Evolutionary conservation across 2,797 vertebrate genomes (phyloP).

Genomic region (Cyprinella venusta): DNA sequence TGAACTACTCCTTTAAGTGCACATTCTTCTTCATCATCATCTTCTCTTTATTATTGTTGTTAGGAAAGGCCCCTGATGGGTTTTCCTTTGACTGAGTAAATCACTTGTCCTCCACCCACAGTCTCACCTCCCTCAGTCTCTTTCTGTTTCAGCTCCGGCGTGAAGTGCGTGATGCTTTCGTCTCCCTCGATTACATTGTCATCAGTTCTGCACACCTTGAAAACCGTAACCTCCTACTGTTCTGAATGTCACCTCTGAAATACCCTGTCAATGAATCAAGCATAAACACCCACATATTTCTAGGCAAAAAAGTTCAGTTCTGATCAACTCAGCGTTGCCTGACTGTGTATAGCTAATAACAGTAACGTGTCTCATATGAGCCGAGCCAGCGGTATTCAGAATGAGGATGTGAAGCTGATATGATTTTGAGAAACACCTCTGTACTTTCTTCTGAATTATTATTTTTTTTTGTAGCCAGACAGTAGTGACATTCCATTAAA

Average conservation of each 20-base stretch:
- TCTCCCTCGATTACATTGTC: slow-evolving; percentile 46
- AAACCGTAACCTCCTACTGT: slow-evolving; percentile 42
- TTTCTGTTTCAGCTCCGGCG: slow-evolving; percentile 15
- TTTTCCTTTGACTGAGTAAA: slow-evolving; percentile 50
- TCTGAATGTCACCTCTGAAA: slow-evolving; percentile 47
- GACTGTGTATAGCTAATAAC: slow-evolving; percentile 9
- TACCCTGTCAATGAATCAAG: slow-evolving; percentile 33
- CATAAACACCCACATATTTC: slow-evolving; percentile 39
- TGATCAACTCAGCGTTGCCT: not conserved
- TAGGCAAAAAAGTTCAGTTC: slow-evolving; percentile 1
- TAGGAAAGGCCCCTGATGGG: slow-evolving; percentile 31
- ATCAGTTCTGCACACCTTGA: slow-evolving; percentile 9
- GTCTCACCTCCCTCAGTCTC: slow-evolving; percentile 5
- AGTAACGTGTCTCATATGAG: slow-evolving; percentile 3
- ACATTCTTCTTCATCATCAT: not conserved
- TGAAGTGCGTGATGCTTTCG: not conserved
- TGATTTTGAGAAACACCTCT: not conserved
- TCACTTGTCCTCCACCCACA: slow-evolving; percentile 34
- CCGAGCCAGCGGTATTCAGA: not conserved
- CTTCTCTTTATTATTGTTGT: slow-evolving; percentile 13
- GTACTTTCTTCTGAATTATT: not conserved
- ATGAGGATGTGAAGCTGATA: not conserved
- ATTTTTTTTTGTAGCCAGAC: not conserved
- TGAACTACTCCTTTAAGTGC: not conserved
- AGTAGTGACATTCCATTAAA: not conserved